Percentiles rank a stretch among this genome's conserved stretches.
Evolutionary conservation across 2,888 invertebrate species (phyloP).

Genomic region (Amphimallon solstitiale): DNA sequence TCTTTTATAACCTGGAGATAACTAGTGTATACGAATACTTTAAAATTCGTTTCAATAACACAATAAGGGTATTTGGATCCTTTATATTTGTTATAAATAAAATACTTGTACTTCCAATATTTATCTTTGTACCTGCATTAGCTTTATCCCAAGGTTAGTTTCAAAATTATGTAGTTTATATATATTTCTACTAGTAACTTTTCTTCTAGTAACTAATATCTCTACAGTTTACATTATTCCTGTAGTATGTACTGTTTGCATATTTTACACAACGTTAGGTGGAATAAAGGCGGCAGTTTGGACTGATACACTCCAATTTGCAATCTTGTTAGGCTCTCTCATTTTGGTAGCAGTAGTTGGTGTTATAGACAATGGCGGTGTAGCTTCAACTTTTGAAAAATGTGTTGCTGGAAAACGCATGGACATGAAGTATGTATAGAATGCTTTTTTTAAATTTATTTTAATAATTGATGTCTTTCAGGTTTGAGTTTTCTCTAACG

Average conservation of each 20-base stretch:
- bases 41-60: slow-evolving; percentile 71
- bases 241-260: slow-evolving; percentile 75
- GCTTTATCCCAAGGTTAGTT: slow-evolving; percentile 72
- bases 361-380: no score
- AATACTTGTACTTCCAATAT: slow-evolving; percentile 70
- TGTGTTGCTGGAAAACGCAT: no score
- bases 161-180: background rate
- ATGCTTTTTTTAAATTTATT: slow-evolving; percentile 64
- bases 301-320: slow-evolving; percentile 69
- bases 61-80: slow-evolving; percentile 69
- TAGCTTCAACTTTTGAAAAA: no score
- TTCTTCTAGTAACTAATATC: no score
- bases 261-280: slow-evolving; percentile 78
- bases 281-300: slow-evolving; percentile 74
- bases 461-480: slow-evolving; percentile 54
- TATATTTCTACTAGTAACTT: background rate
- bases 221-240: slow-evolving; percentile 69
- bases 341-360: slow-evolving; percentile 62
- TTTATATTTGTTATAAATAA: slow-evolving; percentile 69
- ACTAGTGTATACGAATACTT: slow-evolving; percentile 77
- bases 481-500: slow-evolving; percentile 69
- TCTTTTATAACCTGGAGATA: slow-evolving; percentile 74
- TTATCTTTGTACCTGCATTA: slow-evolving; percentile 75
- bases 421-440: no score
- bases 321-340: slow-evolving; percentile 66